Evolutionary conservation across 2,113 vertebrate genomes (phyloP).

Genomic region (Fukomys damarensis): DNA sequence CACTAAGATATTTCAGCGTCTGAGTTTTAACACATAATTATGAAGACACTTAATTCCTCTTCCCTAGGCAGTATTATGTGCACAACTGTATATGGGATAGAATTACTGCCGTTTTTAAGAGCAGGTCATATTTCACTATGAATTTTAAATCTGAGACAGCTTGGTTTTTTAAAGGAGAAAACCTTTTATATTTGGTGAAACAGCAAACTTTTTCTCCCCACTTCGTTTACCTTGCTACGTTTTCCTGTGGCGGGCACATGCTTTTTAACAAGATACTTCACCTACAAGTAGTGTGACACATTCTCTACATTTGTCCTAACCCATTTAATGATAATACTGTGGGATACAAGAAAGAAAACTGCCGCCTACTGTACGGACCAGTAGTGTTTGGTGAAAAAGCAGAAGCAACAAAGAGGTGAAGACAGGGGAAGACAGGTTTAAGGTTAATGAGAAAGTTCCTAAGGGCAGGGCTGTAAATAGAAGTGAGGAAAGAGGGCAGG

Average conservation of each 20-base stretch:
- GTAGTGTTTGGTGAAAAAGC: not conserved
- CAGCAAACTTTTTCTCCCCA: not conserved
- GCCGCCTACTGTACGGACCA: not conserved
- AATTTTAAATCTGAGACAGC: conserved; percentile 47
- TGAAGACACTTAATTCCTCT: conserved; percentile 18
- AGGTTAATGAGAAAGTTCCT: not conserved
- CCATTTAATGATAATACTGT: not conserved
- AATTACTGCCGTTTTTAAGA: conserved; percentile 40
- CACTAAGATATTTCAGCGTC: conserved; percentile 49
- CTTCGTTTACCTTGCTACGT: not conserved
- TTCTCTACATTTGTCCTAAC: not conserved
- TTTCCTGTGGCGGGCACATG: not conserved
- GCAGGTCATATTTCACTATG: not conserved
- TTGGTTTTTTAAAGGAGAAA: conserved; percentile 35
- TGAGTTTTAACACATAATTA: conserved; percentile 43
- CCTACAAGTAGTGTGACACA: not conserved
- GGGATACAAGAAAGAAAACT: not conserved
- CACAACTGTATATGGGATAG: not conserved
- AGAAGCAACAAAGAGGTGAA: not conserved
- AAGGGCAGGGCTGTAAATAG: not conserved
- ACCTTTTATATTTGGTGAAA: not conserved
- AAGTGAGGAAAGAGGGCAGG: not conserved
- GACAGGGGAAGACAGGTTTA: not conserved
- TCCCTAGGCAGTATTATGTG: not conserved
- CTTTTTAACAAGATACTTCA: not conserved